Base-by-base conservation (phyloP, 2,113 vertebrate genomes). In the Columba janthina region DNA sequence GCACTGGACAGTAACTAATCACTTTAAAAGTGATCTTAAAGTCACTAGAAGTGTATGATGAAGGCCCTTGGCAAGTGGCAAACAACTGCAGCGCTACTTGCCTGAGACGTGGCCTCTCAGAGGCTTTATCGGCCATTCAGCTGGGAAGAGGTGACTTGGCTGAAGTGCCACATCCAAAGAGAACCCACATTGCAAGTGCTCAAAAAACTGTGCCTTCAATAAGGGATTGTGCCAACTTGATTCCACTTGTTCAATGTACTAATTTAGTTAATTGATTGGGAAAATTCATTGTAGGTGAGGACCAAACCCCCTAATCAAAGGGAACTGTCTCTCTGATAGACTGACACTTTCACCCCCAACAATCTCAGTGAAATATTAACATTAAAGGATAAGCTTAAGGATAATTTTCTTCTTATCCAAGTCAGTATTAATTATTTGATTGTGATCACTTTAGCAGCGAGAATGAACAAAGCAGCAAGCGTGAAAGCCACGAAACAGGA, bases 41-140 rank as follows among this genome's bases (percentile, higher is more conserved):
- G 46, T 48, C 50, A 42, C 40, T 7, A 0, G 11, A 57, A 70
- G 61, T 8, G 15, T 17, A 34, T 10, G 36, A 56, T 0, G 3
- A 83, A 15, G 5, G 7, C 6, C 18, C 25, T 38, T 69, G n/a
- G 82, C 3, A 5, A 2, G 0, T 29, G 16, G 40, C 24, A 72
- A 73, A 34, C n/a, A 53, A 22, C 5, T 58, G 42, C 58, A 66
- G 53, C n/a, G 21, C 57, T 64, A n/a, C 69, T 31, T 80, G 69
- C 42, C 57, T 6, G 28, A 66, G 38, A 54, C 15, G 36, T 77
- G n/a, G 7, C 40, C 51, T 82, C 40, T 73, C 34, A 44, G 12
- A 38, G 50, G 61, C 53, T 88, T 53, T 36, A 46, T 32, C 31
- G 82, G 24, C 40, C 51, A 14, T 57, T 58, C 67, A 58, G 74